Evolutionary conservation across 2,888 invertebrate species (phyloP), one percentile per base, ranked within the genome.

Genomic region (Gandaritis pyraliata): DNA sequence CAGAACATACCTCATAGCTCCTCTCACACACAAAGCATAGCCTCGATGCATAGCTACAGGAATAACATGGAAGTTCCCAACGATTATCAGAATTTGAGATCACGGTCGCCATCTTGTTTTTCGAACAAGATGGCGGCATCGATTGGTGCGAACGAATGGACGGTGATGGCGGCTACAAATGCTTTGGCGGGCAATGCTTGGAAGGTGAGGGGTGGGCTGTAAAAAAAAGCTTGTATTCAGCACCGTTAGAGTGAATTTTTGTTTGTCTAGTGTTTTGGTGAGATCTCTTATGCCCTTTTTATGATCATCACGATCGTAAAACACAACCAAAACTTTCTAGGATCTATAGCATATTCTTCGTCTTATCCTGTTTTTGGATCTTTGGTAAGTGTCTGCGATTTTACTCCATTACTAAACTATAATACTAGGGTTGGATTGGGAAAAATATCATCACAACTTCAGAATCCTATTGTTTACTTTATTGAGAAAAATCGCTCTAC

Each of bases 191-290:
- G 62, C 63, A 86, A 81, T 76, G 84, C 88, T 64, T 93, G 93
- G 93, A 93, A 93, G 93, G 93, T 93, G 92, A 92, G 92, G 91
- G 91, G 88, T 83, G 88, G 90, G 92, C 87, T 82, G 81, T 82
- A 72, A 66, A 77, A n/a, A 41, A 75, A 70, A 56, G 83, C 81
- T 83, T 83, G 72, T 73, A 71, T 77, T 75, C 74, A 75, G 72
- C 78, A 80, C 80, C 78, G 68, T 71, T 83, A 81, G 79, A 78
- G 80, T 82, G 81, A 72, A 70, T 64, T 78, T 78, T 77, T 68
- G 69, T 78, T 76, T 73, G 72, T 69, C 74, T 75, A 71, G 72
- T 69, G 81, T 79, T 86, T 85, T 85, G 79, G 86, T 89, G 85
- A 90, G 90, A 88, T 90, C 91, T 86, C 79, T 59, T 65, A 52